phyloP scores from a whole-genome alignment of 2,797 vertebrate genomes.

The Microchirus variegatus region DNA sequence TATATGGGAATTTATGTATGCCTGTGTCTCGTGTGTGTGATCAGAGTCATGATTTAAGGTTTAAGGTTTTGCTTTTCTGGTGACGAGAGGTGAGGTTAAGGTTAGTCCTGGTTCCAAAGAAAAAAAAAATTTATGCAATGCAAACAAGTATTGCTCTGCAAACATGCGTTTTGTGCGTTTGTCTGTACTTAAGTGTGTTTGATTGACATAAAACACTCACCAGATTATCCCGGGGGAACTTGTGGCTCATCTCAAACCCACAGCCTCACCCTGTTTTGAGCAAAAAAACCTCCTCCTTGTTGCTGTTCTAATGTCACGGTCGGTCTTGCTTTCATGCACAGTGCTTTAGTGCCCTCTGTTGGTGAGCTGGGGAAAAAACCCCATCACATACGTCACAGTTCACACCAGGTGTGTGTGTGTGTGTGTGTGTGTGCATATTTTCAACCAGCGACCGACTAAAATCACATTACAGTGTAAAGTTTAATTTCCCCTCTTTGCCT shows the following conservation, averaged over 20 bases:
- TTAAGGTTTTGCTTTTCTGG: too few species aligned
- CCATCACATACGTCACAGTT: conserved; percentile 9
- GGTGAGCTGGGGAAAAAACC: conserved; percentile 12
- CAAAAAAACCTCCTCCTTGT: conserved; percentile 62
- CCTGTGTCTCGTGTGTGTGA: too few species aligned
- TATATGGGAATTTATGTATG: too few species aligned
- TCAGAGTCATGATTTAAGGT: too few species aligned
- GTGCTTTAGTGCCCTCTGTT: conserved; percentile 71
- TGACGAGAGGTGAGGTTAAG: neutral
- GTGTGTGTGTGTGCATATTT: conserved; percentile 22
- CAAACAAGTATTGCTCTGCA: too few species aligned
- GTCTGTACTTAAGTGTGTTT: conserved; percentile 5
- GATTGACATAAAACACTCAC: conserved; percentile 55
- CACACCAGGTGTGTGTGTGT: conserved; percentile 16
- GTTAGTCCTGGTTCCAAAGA: neutral
- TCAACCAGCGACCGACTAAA: conserved; percentile 30
- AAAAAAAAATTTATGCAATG: neutral
- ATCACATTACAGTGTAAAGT: conserved; percentile 35
- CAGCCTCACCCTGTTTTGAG: conserved; percentile 58
- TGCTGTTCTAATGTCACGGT: conserved; percentile 52
- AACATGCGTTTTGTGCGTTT: neutral
- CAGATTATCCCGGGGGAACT: conserved; percentile 35
- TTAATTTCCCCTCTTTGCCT: conserved; percentile 53
- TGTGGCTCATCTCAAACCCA: conserved; percentile 49
- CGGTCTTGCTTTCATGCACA: conserved; percentile 39